Evolutionary conservation across 2,797 vertebrate species (phyloP).

Genomic region (Carcharodon carcharias): DNA sequence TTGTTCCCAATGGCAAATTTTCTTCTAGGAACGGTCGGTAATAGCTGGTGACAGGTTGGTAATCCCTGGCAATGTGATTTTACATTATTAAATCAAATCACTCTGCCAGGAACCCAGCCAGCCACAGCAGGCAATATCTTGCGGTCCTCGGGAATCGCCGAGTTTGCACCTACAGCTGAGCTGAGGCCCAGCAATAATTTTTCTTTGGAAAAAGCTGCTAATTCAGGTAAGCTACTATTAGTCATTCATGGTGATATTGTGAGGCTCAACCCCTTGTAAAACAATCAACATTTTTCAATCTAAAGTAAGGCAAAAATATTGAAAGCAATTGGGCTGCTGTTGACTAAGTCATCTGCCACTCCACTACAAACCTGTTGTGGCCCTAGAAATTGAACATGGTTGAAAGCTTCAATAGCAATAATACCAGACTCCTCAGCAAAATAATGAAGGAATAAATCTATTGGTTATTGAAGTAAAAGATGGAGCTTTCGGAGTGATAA

Average conservation of each 20-base stretch:
- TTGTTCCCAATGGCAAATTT: background rate
- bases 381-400: background rate
- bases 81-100: slow-evolving; percentile 72
- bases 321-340: background rate
- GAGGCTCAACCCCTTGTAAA: background rate
- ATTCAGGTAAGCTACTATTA: background rate
- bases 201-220: background rate
- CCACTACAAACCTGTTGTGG: background rate
- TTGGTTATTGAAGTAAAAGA: background rate
- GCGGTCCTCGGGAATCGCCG: background rate
- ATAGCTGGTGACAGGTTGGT: slow-evolving; percentile 66
- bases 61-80: slow-evolving; percentile 88
- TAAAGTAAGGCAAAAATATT: background rate
- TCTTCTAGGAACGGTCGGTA: slow-evolving; percentile 32
- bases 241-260: background rate
- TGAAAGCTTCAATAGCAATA: background rate
- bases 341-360: background rate
- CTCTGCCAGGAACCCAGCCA: slow-evolving; percentile 81
- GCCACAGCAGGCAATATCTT: slow-evolving; percentile 45
- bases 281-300: background rate
- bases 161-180: background rate
- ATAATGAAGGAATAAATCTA: background rate
- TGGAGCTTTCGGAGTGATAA: background rate
- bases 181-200: background rate
- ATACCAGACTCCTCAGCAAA: background rate